phyloP scores from a whole-genome alignment of 2,797 vertebrate genomes.

The Dryobates pubescens region DNA sequence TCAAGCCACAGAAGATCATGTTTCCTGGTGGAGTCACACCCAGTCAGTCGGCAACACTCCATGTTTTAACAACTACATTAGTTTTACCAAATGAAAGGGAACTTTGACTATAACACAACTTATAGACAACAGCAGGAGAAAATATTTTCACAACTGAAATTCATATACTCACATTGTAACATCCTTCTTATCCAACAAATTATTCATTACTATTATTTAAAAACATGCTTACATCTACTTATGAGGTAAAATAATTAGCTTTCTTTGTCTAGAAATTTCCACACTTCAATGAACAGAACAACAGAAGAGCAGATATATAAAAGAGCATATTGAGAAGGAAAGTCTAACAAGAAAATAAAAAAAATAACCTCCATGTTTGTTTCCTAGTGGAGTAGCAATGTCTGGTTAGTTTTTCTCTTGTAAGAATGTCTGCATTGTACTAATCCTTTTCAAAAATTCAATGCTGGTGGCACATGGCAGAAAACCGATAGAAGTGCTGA shows the following conservation, averaged over 20 bases:
- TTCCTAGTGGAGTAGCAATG: background rate
- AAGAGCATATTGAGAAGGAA: background rate
- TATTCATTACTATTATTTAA: background rate
- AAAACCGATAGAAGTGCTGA: background rate
- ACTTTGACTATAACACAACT: background rate
- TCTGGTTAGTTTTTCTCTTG: background rate
- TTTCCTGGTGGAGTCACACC: background rate
- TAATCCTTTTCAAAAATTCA: background rate
- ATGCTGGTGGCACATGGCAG: background rate
- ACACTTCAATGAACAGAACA: background rate
- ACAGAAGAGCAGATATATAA: background rate
- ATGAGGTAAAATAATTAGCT: background rate
- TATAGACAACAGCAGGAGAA: background rate
- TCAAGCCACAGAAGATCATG: background rate
- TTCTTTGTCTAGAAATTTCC: background rate
- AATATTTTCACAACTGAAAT: background rate
- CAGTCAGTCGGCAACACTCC: background rate
- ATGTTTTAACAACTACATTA: background rate
- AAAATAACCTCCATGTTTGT: background rate
- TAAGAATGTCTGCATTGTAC: background rate
- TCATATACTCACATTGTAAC: background rate
- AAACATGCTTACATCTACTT: background rate
- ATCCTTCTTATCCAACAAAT: background rate
- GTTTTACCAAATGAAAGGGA: background rate
- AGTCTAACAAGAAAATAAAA: background rate